These are phyloP conservation scores for Gymnocypris eckloni DNA, from an alignment of 2,797 vertebrate genomes.

Conservation along the genomic window DNA sequence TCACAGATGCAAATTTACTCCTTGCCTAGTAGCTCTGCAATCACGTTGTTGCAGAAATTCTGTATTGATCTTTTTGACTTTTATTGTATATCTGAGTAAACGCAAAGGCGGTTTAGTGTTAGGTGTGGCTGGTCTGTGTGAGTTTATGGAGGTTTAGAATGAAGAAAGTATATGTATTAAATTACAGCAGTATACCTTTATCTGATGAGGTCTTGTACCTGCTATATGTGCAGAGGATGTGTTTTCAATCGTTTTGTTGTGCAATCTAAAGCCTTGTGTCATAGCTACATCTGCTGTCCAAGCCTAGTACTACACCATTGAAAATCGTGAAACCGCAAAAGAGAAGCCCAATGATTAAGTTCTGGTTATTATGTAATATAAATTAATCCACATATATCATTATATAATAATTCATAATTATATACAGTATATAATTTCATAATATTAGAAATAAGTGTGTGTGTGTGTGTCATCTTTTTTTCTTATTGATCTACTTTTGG, in stretches of 20 bases:
- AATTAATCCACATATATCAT: too few species aligned
- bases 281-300: slow-evolving; percentile 57
- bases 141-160: neutral
- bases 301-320: slow-evolving; percentile 42
- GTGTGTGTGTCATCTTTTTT: neutral
- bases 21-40: neutral
- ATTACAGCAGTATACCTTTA: slow-evolving; percentile 6
- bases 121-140: neutral
- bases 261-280: neutral
- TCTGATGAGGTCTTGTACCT: neutral
- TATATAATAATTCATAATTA: neutral
- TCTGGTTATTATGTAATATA: neutral
- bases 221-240: neutral
- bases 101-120: neutral
- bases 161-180: neutral
- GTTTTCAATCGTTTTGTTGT: neutral
- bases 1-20: neutral
- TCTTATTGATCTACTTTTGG: neutral
- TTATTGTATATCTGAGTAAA: neutral
- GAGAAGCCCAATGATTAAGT: neutral
- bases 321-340: neutral
- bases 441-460: neutral
- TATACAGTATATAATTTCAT: neutral
- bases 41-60: too few species aligned
- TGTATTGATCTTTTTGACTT: neutral